Evolutionary conservation across 1,140 invertebrate species (phyloP).

Genomic region (Luehdorfia chinensis): DNA sequence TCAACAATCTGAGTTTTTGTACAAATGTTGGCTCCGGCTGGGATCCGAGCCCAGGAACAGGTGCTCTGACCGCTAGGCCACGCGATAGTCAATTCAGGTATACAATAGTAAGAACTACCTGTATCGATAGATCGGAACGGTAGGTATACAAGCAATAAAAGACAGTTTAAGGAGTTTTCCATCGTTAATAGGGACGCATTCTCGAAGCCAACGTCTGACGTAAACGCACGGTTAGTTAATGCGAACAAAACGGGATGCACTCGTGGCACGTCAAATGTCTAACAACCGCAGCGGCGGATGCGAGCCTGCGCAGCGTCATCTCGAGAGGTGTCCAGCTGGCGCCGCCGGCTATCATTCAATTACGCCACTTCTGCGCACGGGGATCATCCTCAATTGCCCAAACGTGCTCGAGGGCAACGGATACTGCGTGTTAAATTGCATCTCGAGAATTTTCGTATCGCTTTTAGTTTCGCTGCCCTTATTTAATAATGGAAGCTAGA

Average conservation of each 20-base stretch:
- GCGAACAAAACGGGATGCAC: conserved; percentile 21
- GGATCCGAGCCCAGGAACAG: too few species aligned
- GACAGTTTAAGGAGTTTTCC: conserved; percentile 5
- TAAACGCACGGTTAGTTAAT: conserved; percentile 10
- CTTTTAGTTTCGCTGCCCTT: too few species aligned
- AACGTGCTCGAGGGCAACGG: conserved; percentile 13
- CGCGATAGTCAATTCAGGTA: too few species aligned
- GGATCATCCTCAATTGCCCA: conserved; percentile 32
- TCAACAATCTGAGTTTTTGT: too few species aligned
- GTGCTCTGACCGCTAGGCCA: too few species aligned
- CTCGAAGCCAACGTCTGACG: conserved; percentile 7
- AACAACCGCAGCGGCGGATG: conserved; percentile 39
- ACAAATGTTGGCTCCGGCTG: too few species aligned
- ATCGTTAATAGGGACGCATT: neutral
- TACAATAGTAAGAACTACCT: too few species aligned
- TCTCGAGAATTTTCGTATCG: neutral
- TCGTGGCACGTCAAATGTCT: conserved; percentile 19
- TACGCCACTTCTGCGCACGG: conserved; percentile 37
- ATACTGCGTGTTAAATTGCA: conserved; percentile 12
- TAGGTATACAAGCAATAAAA: too few species aligned
- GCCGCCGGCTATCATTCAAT: conserved; percentile 68
- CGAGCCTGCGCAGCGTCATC: conserved; percentile 52
- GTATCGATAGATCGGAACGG: too few species aligned
- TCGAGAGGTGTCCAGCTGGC: conserved; percentile 58
- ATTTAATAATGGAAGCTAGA: too few species aligned